Conservation (phyloP, 2,888 invertebrate species). For the Latheticus oryzae region DNA sequence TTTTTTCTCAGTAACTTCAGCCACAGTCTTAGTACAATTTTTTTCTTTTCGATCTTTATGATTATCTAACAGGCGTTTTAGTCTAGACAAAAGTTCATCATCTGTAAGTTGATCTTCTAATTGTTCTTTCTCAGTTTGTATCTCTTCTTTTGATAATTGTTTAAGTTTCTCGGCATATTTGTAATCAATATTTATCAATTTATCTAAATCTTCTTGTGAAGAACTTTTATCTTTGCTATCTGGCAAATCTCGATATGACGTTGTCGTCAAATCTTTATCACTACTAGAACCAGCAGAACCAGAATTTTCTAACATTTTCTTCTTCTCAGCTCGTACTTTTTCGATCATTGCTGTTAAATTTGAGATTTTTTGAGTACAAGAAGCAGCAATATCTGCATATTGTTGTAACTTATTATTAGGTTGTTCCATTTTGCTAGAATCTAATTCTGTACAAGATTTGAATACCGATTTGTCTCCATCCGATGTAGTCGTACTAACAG, state of each 20-base stretch:
- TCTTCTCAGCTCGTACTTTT: conserved; percentile 71
- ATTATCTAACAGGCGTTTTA: conserved; percentile 42
- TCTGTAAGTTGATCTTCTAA: conserved; percentile 31
- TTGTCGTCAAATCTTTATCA: conserved; percentile 25
- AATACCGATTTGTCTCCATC: background rate
- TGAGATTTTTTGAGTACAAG: conserved; percentile 70
- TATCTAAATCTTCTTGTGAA: conserved; percentile 16
- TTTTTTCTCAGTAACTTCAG: conserved; percentile 17
- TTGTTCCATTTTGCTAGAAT: conserved; percentile 7
- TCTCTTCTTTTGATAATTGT: conserved; percentile 40
- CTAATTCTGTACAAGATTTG: conserved; percentile 1
- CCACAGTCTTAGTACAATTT: conserved; percentile 4
- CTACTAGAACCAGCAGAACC: conserved; percentile 6
- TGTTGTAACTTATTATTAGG: conserved; percentile 44
- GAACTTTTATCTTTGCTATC: conserved; percentile 1
- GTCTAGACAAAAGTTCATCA: conserved; percentile 44
- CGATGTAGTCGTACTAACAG: conserved; percentile 25
- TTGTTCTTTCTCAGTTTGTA: conserved; percentile 13
- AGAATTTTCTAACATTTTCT: conserved; percentile 60
- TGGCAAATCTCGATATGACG: conserved; percentile 56
- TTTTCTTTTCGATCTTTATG: background rate
- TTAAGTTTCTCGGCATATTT: conserved; percentile 55
- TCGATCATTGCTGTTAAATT: conserved; percentile 69
- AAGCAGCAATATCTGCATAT: conserved; percentile 68
- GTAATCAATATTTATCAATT: conserved; percentile 57